A percentile compares a stretch with the other conserved stretches of the same genome.
These are phyloP conservation scores for Microplitis mediator DNA, from an alignment of 1,140 invertebrate species.

Conservation along the genomic window DNA sequence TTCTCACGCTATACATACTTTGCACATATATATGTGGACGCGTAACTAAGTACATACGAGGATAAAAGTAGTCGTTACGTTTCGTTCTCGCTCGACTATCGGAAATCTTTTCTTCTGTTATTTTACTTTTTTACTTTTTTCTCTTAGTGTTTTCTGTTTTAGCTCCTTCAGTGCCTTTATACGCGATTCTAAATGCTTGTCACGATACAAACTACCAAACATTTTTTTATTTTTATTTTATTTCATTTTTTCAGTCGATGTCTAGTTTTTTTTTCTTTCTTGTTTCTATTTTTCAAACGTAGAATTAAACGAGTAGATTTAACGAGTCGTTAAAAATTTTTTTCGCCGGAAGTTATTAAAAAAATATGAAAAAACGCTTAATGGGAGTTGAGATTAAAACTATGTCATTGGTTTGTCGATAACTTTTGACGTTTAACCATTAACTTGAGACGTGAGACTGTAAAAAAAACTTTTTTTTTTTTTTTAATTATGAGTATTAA, in stretches of 20 bases:
- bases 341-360: neutral
- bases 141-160: neutral
- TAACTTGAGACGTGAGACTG: too few species aligned
- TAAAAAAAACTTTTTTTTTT: too few species aligned
- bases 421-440: too few species aligned
- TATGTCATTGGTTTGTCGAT: too few species aligned
- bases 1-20: neutral
- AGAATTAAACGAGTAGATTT: neutral
- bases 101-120: neutral
- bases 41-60: neutral
- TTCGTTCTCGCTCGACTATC: neutral
- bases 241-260: neutral
- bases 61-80: neutral
- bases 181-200: neutral
- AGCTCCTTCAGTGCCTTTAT: too few species aligned
- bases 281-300: neutral
- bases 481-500: too few species aligned
- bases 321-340: neutral
- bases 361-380: neutral
- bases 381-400: neutral
- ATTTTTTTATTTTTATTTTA: neutral
- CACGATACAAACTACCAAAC: neutral
- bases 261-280: conserved; percentile 3
- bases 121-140: neutral
- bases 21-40: neutral